These are phyloP conservation scores for Vanessa cardui DNA, from an alignment of 2,888 invertebrate species.

Conservation along the genomic window DNA sequence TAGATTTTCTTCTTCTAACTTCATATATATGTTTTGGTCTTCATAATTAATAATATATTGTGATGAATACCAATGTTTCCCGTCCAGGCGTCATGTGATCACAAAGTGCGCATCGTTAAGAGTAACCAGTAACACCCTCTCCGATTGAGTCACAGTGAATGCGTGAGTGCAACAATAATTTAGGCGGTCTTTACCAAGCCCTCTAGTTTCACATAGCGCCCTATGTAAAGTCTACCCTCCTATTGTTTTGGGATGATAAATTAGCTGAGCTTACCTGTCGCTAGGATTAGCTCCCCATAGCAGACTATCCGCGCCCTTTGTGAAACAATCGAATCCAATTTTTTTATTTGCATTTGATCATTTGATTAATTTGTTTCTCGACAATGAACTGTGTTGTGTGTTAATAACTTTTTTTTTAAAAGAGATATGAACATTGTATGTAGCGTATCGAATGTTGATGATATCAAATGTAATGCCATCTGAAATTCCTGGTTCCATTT, in stretches of 20 bases:
- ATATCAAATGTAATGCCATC: slow-evolving; percentile 5
- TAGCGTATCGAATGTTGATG: slow-evolving; percentile 13
- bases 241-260: slow-evolving; percentile 80
- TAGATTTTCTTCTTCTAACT: too few species aligned
- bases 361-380: slow-evolving; percentile 70
- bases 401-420: slow-evolving; percentile 19
- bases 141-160: slow-evolving; percentile 25
- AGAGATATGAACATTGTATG: background rate
- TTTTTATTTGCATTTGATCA: slow-evolving; percentile 72
- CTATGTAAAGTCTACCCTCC: slow-evolving; percentile 53
- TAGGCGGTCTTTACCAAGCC: slow-evolving; percentile 60
- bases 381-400: slow-evolving; percentile 48
- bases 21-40: too few species aligned
- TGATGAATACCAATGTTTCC: too few species aligned
- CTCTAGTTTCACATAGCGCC: slow-evolving; percentile 55
- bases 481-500: slow-evolving; percentile 14
- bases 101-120: background rate
- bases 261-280: slow-evolving; percentile 79
- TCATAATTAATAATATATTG: too few species aligned
- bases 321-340: slow-evolving; percentile 57
- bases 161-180: slow-evolving; percentile 47
- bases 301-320: slow-evolving; percentile 67
- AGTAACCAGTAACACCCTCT: slow-evolving; percentile 16
- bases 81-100: too few species aligned
- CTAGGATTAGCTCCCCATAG: slow-evolving; percentile 69